phyloP scores from a whole-genome alignment of 2,113 vertebrate species.

The Trichechus manatus region DNA sequence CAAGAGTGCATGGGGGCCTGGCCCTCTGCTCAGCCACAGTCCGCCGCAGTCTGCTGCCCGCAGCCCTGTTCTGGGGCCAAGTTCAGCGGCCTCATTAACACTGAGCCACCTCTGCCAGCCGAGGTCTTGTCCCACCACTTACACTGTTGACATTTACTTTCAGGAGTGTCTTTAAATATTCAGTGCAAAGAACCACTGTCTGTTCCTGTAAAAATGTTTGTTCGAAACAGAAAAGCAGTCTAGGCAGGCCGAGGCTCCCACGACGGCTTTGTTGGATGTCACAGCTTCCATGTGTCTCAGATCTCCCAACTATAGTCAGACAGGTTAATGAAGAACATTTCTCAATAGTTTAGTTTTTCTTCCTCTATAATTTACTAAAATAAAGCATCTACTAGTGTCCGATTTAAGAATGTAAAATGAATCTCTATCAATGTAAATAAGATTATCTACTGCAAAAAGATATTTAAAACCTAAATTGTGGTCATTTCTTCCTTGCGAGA shows the following conservation, averaged over 20 bases:
- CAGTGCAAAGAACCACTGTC: constrained; percentile 67
- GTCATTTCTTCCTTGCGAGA: constrained; percentile 72
- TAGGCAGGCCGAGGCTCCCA: constrained; percentile 13
- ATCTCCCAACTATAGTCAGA: neutral
- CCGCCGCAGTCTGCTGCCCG: too few relatives aligned
- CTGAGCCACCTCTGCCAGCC: neutral
- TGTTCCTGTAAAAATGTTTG: constrained; percentile 57
- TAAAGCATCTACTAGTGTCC: constrained; percentile 82
- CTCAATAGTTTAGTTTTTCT: constrained; percentile 64
- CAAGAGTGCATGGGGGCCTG: neutral
- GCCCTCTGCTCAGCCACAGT: constrained; percentile 14
- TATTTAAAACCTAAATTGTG: constrained; percentile 81
- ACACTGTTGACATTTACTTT: constrained; percentile 73
- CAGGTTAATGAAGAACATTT: constrained; percentile 68
- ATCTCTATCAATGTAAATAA: constrained; percentile 88
- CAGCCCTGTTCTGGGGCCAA: neutral
- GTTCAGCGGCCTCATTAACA: neutral
- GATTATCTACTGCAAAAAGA: constrained; percentile 86
- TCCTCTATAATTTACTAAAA: constrained; percentile 82
- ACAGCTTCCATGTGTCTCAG: neutral
- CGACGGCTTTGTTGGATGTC: constrained; percentile 38
- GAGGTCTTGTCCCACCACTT: constrained; percentile 44
- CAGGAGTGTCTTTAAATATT: constrained; percentile 49
- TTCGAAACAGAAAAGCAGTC: constrained; percentile 34
- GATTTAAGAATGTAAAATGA: constrained; percentile 85